Evolutionary conservation across 2,888 invertebrate species (phyloP).

Genomic region (Caprella mutica): DNA sequence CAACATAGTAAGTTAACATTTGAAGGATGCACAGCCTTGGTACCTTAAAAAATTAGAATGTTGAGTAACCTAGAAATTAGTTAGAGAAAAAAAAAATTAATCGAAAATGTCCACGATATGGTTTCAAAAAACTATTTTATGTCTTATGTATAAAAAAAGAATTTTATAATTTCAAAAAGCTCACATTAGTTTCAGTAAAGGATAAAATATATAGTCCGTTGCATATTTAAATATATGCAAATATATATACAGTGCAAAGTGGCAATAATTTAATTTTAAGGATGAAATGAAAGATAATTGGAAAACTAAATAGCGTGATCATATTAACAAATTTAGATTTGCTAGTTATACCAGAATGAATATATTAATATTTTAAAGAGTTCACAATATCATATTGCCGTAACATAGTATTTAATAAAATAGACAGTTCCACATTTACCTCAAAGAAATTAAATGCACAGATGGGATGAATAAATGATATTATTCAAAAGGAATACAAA

Average conservation of each 20-base stretch:
- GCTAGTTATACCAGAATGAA: background rate
- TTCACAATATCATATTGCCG: background rate
- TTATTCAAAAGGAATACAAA: no score
- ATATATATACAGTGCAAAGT: background rate
- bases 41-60: no score
- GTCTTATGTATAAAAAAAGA: background rate
- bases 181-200: background rate
- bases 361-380: background rate
- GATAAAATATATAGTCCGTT: background rate
- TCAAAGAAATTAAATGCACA: no score
- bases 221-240: background rate
- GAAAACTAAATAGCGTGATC: slow-evolving; percentile 3
- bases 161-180: background rate
- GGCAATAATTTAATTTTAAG: background rate
- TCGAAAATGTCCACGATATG: no score
- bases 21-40: no score
- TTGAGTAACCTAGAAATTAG: no score
- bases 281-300: background rate
- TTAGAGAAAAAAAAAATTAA: no score
- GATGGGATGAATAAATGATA: no score
- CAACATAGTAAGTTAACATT: no score
- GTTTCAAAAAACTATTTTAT: no score
- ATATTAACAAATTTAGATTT: background rate
- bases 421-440: no score
- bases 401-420: no score